A percentile compares a stretch with the other conserved stretches of the same genome.
Conservation (phyloP, 2,888 invertebrate genomes). For the Tubulanus polymorphus region DNA sequence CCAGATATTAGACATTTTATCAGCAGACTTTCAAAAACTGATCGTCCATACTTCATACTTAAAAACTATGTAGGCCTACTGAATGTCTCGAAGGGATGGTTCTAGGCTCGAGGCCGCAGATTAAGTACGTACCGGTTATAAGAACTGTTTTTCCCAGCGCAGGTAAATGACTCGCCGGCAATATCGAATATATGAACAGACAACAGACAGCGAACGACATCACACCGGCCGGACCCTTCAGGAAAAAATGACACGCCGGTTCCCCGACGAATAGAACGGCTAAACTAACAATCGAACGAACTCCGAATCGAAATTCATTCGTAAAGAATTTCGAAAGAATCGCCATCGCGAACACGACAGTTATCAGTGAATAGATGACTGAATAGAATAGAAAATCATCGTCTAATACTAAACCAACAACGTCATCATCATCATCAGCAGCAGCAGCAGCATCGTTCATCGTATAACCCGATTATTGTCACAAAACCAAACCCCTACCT, state of each 20-base stretch:
- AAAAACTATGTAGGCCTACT: too few species aligned
- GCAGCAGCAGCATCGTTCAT: too few species aligned
- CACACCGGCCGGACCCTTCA: conserved; percentile 46
- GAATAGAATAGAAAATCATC: conserved; percentile 48
- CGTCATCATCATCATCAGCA: too few species aligned
- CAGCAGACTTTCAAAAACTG: too few species aligned
- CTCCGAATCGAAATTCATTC: conserved; percentile 48
- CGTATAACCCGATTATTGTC: too few species aligned
- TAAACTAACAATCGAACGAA: conserved; percentile 43
- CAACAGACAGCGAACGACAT: conserved; percentile 42
- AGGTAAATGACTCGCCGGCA: conserved; percentile 47
- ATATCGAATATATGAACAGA: conserved; percentile 41
- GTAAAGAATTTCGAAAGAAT: conserved; percentile 49
- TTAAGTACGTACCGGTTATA: conserved; percentile 38
- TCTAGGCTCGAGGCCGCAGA: background rate
- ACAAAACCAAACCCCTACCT: too few species aligned
- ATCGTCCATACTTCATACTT: too few species aligned
- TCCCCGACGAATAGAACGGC: conserved; percentile 47
- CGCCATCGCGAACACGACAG: conserved; percentile 48
- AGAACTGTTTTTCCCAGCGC: conserved; percentile 43
- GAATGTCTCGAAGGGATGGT: too few species aligned
- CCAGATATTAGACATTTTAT: too few species aligned
- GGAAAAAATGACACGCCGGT: conserved; percentile 46
- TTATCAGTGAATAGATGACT: conserved; percentile 44
- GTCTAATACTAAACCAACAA: conserved; percentile 23